Conservation (phyloP, 2,113 vertebrate species). For the Microtus pennsylvanicus region DNA sequence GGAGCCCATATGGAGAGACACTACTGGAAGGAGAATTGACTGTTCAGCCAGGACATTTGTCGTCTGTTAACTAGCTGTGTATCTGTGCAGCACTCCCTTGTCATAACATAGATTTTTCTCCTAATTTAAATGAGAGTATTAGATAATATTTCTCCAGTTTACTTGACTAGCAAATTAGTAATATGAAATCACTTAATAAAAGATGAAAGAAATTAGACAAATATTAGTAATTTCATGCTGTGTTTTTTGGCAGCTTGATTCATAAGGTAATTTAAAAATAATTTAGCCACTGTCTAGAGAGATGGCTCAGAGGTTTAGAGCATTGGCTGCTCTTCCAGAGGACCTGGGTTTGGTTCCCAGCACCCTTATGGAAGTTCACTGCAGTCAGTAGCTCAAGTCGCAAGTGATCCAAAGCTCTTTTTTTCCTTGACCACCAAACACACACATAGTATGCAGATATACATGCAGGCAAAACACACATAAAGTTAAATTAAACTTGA, state of each 20-base stretch:
- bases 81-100: background rate
- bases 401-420: background rate
- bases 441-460: no score
- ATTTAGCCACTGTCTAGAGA: background rate
- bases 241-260: background rate
- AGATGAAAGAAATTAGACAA: background rate
- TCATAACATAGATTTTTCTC: conserved; percentile 32
- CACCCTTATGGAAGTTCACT: no score
- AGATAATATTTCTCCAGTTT: background rate
- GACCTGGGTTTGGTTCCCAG: background rate
- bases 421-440: background rate
- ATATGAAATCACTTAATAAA: conserved; percentile 22
- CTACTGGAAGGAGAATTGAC: background rate
- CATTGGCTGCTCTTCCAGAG: background rate
- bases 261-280: conserved; percentile 11
- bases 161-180: conserved; percentile 34
- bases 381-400: background rate
- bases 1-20: background rate
- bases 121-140: background rate
- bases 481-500: background rate
- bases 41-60: background rate
- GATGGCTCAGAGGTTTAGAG: background rate
- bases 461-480: background rate
- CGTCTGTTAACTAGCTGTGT: background rate
- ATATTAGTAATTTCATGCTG: conserved; percentile 46